Conservation (phyloP, 64 coral and sea anemone genomes). For the Porites australiensis region DNA sequence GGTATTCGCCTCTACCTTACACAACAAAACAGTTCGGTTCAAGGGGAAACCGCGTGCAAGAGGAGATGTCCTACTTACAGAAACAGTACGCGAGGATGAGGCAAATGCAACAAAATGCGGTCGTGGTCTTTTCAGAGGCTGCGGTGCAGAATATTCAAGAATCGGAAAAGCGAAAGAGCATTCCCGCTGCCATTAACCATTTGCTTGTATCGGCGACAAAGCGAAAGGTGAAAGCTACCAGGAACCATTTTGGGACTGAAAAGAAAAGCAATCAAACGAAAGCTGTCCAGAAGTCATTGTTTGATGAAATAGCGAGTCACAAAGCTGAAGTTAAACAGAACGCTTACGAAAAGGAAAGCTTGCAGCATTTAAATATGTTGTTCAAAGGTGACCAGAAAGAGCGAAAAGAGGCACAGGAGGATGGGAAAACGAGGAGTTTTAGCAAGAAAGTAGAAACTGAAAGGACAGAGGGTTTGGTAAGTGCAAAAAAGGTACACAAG, state of each 20-base stretch:
- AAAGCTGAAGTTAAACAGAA: constrained; percentile 56
- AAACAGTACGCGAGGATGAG: constrained; percentile 94
- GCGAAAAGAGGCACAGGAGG: not conserved
- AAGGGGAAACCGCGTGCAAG: constrained; percentile 45
- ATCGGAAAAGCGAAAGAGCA: constrained; percentile 77
- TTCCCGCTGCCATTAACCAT: constrained; percentile 95
- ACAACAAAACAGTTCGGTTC: constrained; percentile 72
- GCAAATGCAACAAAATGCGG: constrained; percentile 97
- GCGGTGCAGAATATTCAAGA: constrained; percentile 92
- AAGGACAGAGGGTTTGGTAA: not conserved
- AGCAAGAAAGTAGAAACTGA: not conserved
- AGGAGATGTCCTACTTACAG: constrained; percentile 82
- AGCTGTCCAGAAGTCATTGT: not conserved
- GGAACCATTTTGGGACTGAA: not conserved
- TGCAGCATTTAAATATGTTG: constrained; percentile 64
- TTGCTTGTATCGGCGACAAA: constrained; percentile 91
- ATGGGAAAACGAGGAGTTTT: not conserved
- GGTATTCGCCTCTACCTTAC: constrained; percentile 79
- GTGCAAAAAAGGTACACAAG: not conserved
- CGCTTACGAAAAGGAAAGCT: constrained; percentile 66
- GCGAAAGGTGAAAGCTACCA: constrained; percentile 40
- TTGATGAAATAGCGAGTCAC: not conserved
- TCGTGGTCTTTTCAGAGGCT: constrained; percentile 95
- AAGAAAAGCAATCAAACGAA: constrained; percentile 16
- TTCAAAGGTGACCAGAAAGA: constrained; percentile 76